phyloP scores from a whole-genome alignment of 2,797 vertebrate species.

The Hephaestus fuliginosus region DNA sequence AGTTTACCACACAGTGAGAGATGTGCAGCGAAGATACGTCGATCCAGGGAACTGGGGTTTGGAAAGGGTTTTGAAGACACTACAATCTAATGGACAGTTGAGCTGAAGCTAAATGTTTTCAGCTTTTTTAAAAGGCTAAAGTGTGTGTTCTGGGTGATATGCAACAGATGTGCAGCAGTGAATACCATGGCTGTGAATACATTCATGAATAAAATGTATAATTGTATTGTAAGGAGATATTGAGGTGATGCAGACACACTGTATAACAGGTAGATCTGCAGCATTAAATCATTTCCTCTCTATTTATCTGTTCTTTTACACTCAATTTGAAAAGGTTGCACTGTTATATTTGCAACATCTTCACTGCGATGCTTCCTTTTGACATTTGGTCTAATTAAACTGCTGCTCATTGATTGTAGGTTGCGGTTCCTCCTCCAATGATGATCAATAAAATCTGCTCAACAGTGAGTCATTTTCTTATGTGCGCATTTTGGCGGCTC shows the following conservation, averaged over 20 bases:
- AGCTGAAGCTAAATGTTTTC: no score
- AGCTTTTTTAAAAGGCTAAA: no score
- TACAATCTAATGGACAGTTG: background rate
- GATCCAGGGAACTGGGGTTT: background rate
- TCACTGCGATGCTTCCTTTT: slow-evolving; percentile 22
- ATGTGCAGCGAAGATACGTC: background rate
- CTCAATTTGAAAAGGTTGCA: background rate
- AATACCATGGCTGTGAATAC: no score
- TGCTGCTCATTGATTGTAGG: slow-evolving; percentile 2
- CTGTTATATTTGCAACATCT: background rate
- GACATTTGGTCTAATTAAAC: slow-evolving; percentile 18
- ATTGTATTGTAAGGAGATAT: no score
- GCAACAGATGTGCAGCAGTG: no score
- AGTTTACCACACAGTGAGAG: no score
- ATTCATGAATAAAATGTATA: no score
- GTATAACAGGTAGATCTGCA: background rate
- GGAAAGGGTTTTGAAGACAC: background rate
- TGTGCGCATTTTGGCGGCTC: background rate
- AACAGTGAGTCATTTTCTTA: slow-evolving; percentile 13
- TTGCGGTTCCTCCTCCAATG: background rate
- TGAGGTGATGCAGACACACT: background rate
- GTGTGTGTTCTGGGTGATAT: no score
- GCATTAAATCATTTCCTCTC: background rate
- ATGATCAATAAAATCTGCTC: slow-evolving; percentile 9
- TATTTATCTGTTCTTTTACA: background rate